A percentile compares a stretch with the other conserved stretches of the same genome.
Evolutionary conservation across 1,140 invertebrate genomes (phyloP).

Genomic region (Nasonia giraulti): DNA sequence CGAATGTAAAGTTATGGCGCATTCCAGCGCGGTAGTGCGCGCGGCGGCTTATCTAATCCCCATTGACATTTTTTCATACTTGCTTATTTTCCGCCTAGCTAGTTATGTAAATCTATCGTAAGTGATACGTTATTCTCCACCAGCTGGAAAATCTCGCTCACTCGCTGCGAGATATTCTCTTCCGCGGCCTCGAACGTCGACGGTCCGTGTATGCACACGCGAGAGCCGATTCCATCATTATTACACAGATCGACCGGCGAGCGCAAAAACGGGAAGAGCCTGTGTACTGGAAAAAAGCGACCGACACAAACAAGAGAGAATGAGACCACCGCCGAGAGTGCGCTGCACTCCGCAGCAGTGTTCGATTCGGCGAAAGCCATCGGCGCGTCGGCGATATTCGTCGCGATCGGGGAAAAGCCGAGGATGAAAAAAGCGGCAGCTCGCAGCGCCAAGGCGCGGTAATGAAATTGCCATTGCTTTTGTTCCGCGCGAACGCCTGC

Average conservation of each 20-base stretch:
- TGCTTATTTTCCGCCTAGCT: background rate
- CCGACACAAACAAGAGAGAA: background rate
- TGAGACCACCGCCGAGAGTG: background rate
- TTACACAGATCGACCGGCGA: background rate
- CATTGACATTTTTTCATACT: slow-evolving; percentile 35
- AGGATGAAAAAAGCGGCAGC: background rate
- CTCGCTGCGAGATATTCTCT: too few relatives aligned
- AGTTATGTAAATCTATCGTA: background rate
- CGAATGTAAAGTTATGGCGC: slow-evolving; percentile 32
- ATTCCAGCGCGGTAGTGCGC: background rate
- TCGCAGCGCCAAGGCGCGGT: background rate
- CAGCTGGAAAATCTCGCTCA: too few relatives aligned
- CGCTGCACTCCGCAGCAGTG: background rate
- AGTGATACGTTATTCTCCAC: too few relatives aligned
- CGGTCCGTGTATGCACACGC: too few relatives aligned
- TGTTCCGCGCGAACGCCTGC: slow-evolving; percentile 35
- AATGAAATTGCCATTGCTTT: slow-evolving; percentile 50
- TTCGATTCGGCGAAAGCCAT: slow-evolving; percentile 2
- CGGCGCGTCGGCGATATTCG: background rate
- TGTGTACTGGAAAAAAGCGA: background rate
- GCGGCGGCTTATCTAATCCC: background rate
- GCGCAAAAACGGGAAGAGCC: slow-evolving; percentile 39
- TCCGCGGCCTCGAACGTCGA: too few relatives aligned
- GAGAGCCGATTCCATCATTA: background rate
- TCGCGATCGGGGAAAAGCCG: background rate